Evolutionary conservation across 2,797 vertebrate species (phyloP).

Genomic region (Microctenopoma lineatum): DNA sequence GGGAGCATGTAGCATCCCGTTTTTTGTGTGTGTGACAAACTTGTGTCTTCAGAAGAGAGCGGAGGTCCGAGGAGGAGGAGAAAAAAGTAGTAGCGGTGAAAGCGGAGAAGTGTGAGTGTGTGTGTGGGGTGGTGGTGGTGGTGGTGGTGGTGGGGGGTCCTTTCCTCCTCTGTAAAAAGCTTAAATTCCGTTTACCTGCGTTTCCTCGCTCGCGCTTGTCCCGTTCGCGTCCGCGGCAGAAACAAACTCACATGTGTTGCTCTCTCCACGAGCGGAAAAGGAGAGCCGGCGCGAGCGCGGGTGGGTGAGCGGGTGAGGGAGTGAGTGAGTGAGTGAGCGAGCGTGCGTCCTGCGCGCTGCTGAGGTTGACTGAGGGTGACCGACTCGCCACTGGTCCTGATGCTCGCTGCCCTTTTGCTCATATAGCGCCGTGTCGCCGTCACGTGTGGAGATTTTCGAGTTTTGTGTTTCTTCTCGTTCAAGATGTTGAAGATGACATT

Average conservation of each 20-base stretch:
- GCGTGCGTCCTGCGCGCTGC: slow-evolving; percentile 63
- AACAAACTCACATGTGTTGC: slow-evolving; percentile 65
- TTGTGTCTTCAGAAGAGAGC: slow-evolving; percentile 70
- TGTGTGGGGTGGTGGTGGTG: not conserved
- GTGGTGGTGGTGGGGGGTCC: slow-evolving; percentile 18
- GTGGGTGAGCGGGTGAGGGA: slow-evolving; percentile 23
- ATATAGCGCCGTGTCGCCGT: slow-evolving; percentile 81
- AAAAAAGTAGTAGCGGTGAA: slow-evolving; percentile 54
- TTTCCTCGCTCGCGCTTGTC: slow-evolving; percentile 50
- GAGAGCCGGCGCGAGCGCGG: slow-evolving; percentile 32
- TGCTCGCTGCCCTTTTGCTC: slow-evolving; percentile 81
- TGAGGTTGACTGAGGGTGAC: slow-evolving; percentile 59
- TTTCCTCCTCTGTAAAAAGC: slow-evolving; percentile 44
- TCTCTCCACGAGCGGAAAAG: slow-evolving; percentile 27
- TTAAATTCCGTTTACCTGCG: slow-evolving; percentile 74
- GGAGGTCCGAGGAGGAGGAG: slow-evolving; percentile 62
- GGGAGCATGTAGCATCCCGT: slow-evolving; percentile 84
- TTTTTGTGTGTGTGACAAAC: slow-evolving; percentile 61
- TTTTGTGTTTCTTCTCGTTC: slow-evolving; percentile 73
- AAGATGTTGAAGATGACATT: slow-evolving; percentile 81
- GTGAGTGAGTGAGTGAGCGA: slow-evolving; percentile 8
- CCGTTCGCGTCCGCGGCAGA: slow-evolving; percentile 41
- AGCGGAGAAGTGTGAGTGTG: not conserved
- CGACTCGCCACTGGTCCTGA: slow-evolving; percentile 84
- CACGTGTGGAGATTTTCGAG: slow-evolving; percentile 81